Evolutionary conservation across 2,113 vertebrate genomes (phyloP), one percentile per base, ranked within the genome.

Genomic region (Montifringilla adamsi): DNA sequence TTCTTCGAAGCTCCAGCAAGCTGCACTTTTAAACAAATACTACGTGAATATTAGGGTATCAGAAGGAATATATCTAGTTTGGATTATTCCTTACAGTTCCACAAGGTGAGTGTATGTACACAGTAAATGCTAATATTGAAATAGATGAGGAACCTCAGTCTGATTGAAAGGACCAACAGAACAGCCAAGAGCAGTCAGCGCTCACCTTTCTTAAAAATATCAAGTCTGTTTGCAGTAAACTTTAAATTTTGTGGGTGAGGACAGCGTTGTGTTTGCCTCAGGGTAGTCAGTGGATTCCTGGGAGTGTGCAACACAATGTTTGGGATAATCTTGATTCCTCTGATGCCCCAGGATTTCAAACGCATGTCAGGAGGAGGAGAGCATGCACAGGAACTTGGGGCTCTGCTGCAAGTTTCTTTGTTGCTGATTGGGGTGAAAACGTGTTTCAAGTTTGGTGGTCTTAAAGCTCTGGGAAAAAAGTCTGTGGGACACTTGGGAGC

Each of bases 381-480:
- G 9, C 2, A 2, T 1, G 30, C 0, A 0, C 26, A 31, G 41
- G 4, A 49, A 5, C 31, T 27, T 9, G 37, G 21, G 24, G 18
- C 24, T 60, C 23, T 74, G n/a, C 33, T 73, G 13, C 46, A n/a
- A 55, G 21, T 20, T 6, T 52, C 9, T 9, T 67, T 19, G 30
- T 30, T 53, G 43, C 43, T 44, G 8, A 22, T 11, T 1, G 1
- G 37, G 41, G n/a, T 30, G 43, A 20, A 75, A 56, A 56, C 5
- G 60, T n/a, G 35, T 66, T 47, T 47, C 15, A 14, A 7, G n/a
- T 56, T 68, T 14, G 33, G 44, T 77, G 49, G 2, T 52, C 30
- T 30, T 21, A 3, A 28, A 49, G 33, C 23, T 63, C 22, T 49
- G 2, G 11, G 75, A 6, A 9, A 13, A 13, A 81, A 37, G 41